Percentiles rank a stretch among this genome's conserved stretches.
Evolutionary conservation across 2,797 vertebrate species (phyloP).

Genomic region (Enteromius viviparus): DNA sequence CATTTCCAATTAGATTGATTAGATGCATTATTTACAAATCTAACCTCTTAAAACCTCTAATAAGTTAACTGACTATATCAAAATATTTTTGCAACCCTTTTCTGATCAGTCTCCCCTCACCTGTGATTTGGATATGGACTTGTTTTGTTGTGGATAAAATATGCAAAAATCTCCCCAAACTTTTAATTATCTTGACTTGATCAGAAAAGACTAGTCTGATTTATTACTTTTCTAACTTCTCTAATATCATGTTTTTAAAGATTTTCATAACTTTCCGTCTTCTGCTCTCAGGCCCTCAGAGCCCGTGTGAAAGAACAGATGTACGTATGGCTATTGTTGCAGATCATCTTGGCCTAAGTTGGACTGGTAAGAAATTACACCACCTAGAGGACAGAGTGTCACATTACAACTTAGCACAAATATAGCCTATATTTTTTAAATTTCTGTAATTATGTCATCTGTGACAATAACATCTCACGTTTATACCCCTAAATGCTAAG

Average conservation of each 20-base stretch:
- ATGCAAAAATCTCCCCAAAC: background rate
- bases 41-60: conserved; percentile 61
- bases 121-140: background rate
- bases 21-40: conserved; percentile 75
- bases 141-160: conserved; percentile 10
- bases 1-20: conserved; percentile 75
- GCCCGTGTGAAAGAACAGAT: conserved; percentile 98
- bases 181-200: conserved; percentile 30
- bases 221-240: conserved; percentile 26
- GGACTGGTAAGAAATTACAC: conserved; percentile 89
- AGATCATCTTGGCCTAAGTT: conserved; percentile 98
- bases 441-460: conserved; percentile 45
- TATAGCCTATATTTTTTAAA: background rate
- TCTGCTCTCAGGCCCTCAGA: conserved; percentile 92
- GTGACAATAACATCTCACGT: background rate
- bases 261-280: conserved; percentile 33
- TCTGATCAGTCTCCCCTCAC: conserved; percentile 66
- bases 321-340: conserved; percentile 99
- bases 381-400: conserved; percentile 65
- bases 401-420: background rate
- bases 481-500: background rate
- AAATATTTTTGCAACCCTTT: conserved; percentile 62
- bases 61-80: conserved; percentile 44
- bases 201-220: conserved; percentile 59
- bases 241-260: background rate